Base-by-base conservation (phyloP, 2,797 vertebrate genomes). In the Limosa lapponica region DNA sequence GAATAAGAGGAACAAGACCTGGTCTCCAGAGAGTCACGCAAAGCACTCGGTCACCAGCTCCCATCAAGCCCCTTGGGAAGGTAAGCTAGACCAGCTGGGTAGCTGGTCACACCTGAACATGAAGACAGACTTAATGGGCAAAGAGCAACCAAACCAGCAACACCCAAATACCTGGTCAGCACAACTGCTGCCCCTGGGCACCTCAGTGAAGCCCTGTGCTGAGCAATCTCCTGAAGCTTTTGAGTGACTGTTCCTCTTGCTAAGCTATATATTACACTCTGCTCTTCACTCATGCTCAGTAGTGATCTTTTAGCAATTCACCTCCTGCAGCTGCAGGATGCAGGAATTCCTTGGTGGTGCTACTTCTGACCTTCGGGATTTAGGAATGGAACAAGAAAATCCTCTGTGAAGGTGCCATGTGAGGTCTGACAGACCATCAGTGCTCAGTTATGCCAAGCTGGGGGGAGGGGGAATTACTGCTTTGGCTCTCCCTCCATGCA, bases 201-300 rank as follows among this genome's bases (percentile, higher is more conserved):
- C 4, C 5, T 18, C 2, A 3, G 19, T 30, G 22, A 64, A 69
- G 24, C 32, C 27, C 41, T 16, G 16, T 19, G 19, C 10, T 18
- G 49, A 59, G 27, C 5, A 22, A 10, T 64, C 23, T 46, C 71
- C 30, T 83, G 28, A 27, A 44, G 32, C 3, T 48, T 70, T 39
- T 44, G 14, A 0, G 0, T 32, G 37, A 34, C 46, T 57, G 2
- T 13, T 10, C 3, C 25, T 44, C 55, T 36, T 36, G 22, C 27
- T 66, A 18, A 61, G 28, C 41, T 66, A 0, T 8, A 4, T 13
- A 5, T 61, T 77, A 8, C 6, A 6, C 13, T 25, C 20, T 57
- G 32, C 10, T 30, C 39, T 79, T 88, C 52, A 10, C 10, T 5
- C 25, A 3, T 25, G 32, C 15, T 52, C 34, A 4, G 1, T 2